A percentile compares a stretch with the other conserved stretches of the same genome.
These are phyloP conservation scores for Lates calcarifer DNA, from an alignment of 2,113 vertebrate genomes.

Conservation along the genomic window DNA sequence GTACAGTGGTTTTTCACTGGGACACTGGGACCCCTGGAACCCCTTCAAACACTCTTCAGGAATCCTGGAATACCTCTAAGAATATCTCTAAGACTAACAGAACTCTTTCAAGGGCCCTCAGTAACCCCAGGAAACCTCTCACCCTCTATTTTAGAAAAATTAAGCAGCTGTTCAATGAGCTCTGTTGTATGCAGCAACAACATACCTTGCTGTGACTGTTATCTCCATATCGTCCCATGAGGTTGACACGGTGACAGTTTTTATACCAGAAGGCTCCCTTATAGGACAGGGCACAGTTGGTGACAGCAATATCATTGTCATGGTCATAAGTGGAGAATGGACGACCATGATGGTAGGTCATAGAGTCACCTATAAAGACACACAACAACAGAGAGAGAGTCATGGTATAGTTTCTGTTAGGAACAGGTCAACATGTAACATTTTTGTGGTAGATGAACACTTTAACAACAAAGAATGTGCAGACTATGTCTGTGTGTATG, in stretches of 20 bases:
- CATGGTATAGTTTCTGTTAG: neutral
- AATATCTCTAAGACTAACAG: too few species aligned
- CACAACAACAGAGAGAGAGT: neutral
- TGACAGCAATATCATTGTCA: conserved; percentile 96
- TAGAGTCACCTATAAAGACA: conserved; percentile 92
- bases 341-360: conserved; percentile 95
- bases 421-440: neutral
- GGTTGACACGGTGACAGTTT: conserved; percentile 98
- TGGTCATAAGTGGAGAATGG: conserved; percentile 96
- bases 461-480: too few species aligned
- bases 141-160: neutral
- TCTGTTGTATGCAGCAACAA: conserved; percentile 55
- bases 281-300: conserved; percentile 98
- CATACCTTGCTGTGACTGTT: conserved; percentile 96
- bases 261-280: conserved; percentile 99
- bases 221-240: conserved; percentile 96
- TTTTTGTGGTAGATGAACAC: neutral
- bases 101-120: neutral
- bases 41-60: neutral
- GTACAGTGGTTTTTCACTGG: too few species aligned
- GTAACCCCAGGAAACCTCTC: neutral
- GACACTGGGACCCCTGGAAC: neutral
- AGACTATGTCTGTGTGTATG: too few species aligned
- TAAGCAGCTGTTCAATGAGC: neutral
- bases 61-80: neutral